Conservation (phyloP, 2,888 invertebrate species). For the Listrodromus nycthemerus region DNA sequence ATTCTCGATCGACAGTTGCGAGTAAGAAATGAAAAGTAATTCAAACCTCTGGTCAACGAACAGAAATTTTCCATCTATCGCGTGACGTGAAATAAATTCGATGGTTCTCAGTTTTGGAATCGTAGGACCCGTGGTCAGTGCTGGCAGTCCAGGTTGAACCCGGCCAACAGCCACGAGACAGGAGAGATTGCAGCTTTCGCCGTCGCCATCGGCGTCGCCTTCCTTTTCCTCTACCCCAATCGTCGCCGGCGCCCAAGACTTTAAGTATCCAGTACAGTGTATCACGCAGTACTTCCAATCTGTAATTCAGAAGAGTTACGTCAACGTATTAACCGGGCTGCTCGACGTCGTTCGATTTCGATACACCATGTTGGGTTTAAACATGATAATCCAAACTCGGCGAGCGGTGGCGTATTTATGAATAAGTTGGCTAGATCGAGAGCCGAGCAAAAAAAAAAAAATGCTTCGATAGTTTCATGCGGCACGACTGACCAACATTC, state of each 20-base stretch:
- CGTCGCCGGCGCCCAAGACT: conserved; percentile 95
- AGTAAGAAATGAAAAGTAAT: not conserved
- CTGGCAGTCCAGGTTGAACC: conserved; percentile 86
- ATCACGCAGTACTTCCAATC: conserved; percentile 95
- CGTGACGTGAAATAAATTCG: conserved; percentile 93
- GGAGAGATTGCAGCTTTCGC: conserved; percentile 89
- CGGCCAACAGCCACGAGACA: conserved; percentile 96
- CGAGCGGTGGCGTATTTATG: not conserved
- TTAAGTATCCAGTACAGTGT: conserved; percentile 96
- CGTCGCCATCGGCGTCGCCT: conserved; percentile 87
- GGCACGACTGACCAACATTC: conserved; percentile 84
- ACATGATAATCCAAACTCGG: not conserved
- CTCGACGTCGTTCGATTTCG: not conserved
- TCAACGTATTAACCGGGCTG: not conserved
- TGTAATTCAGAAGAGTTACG: conserved; percentile 72
- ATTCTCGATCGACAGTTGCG: not conserved
- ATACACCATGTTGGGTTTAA: not conserved
- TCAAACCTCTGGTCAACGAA: conserved; percentile 95
- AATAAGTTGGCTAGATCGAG: not conserved
- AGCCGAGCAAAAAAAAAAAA: not conserved
- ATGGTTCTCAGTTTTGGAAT: conserved; percentile 87
- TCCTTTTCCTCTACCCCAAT: conserved; percentile 89
- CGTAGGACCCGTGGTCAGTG: conserved; percentile 73
- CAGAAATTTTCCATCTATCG: conserved; percentile 95
- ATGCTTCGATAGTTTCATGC: not conserved